Evolutionary conservation across 2,888 invertebrate genomes (phyloP), one percentile per base, ranked within the genome.

Genomic region (Hipparchia sbordonii): DNA sequence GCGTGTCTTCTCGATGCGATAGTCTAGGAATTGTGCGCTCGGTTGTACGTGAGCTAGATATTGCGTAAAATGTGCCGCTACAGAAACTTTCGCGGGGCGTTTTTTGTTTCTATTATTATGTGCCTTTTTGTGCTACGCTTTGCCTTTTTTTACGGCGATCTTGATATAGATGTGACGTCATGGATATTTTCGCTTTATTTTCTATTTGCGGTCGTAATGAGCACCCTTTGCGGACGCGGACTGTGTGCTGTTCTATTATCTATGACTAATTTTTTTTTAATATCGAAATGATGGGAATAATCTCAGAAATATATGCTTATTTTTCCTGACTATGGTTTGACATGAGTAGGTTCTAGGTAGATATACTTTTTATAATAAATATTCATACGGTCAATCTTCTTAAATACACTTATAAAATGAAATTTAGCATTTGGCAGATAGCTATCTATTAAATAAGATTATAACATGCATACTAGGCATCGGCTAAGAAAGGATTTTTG

Each of bases 1-100:
- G 85, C 88, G 81, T 89, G 88, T 91, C 92, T 92, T 92, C 85
- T 84, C 82, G 79, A 79, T 80, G 81, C 80, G 81, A 82, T 81
- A 80, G 81, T 78, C 79, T 79, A 82, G 80, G 79, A 81, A 80
- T 79, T 80, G 79, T 80, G 76, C 78, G 78, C 79, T 79, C 78
- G 79, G 70, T 74, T 77, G 79, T 77, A 79, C 80, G 78, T 82
- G 83, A 78, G 82, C 83, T 85, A 84, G 84, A 85, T 84, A 84
- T 84, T 84, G 84, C 85, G 84, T 82, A 84, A 81, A 82, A 85
- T 82, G 79, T 80, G 83, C 81, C 78, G 79, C 80, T 81, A 79
- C 81, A 81, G 80, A 86, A 87, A 86, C 81, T 87, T 87, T 85
- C 82, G 81, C 84, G 82, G 81, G 81, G 76, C 79, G 79, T 83